Evolutionary conservation across 2,888 invertebrate species (phyloP).

Genomic region (Drosophila acutilabella): DNA sequence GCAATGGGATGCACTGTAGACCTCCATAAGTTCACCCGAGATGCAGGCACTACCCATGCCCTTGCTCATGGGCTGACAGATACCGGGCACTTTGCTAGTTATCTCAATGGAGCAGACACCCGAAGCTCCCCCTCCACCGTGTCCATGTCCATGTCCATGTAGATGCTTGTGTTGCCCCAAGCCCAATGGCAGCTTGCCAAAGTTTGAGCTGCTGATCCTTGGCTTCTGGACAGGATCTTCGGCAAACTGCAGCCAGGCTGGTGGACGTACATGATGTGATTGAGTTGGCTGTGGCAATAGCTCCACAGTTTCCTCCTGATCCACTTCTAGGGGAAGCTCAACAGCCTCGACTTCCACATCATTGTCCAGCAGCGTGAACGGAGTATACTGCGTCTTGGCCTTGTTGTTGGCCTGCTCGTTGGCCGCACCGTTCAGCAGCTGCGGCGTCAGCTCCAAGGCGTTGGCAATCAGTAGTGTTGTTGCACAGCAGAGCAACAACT

Average conservation of each 20-base stretch:
- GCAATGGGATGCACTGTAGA: slow-evolving; percentile 66
- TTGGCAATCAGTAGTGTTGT: slow-evolving; percentile 61
- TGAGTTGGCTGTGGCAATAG: slow-evolving; percentile 32
- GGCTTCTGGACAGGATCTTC: slow-evolving; percentile 65
- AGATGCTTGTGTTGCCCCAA: slow-evolving; percentile 54
- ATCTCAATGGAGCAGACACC: slow-evolving; percentile 81
- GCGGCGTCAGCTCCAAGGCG: slow-evolving; percentile 72
- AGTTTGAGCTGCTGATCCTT: slow-evolving; percentile 45
- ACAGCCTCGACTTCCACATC: slow-evolving; percentile 62
- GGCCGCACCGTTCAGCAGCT: slow-evolving; percentile 59
- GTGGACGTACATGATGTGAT: slow-evolving; percentile 61
- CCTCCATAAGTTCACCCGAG: slow-evolving; percentile 83
- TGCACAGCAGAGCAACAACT: slow-evolving; percentile 64
- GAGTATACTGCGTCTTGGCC: slow-evolving; percentile 61
- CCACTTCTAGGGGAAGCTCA: slow-evolving; percentile 69
- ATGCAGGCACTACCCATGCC: slow-evolving; percentile 80
- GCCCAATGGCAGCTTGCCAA: slow-evolving; percentile 55
- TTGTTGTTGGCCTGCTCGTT: slow-evolving; percentile 59
- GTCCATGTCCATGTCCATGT: slow-evolving; percentile 43
- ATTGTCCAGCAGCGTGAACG: slow-evolving; percentile 64
- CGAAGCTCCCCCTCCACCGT: slow-evolving; percentile 25
- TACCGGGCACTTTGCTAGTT: slow-evolving; percentile 79
- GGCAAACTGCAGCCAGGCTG: slow-evolving; percentile 69
- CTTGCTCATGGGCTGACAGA: slow-evolving; percentile 80
- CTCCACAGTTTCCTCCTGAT: slow-evolving; percentile 48